Evolutionary conservation across 2,888 invertebrate species (phyloP), one percentile per base, ranked within the genome.

Genomic region (Lucinisca nassula): DNA sequence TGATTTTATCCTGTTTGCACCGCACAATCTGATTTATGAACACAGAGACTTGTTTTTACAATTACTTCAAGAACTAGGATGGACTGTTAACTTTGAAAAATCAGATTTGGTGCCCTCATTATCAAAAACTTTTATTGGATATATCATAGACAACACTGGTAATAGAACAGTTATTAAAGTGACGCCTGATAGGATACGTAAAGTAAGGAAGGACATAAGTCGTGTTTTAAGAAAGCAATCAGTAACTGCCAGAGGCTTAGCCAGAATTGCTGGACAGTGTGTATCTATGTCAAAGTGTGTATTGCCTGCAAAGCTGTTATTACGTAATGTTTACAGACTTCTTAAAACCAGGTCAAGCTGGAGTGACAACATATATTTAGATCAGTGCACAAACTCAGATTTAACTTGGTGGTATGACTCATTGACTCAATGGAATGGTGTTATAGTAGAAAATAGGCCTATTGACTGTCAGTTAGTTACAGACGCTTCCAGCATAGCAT

Each of bases 381-480:
- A 61, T 61, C 3, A 27, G 6, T 61, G 61, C 30, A 61, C 61
- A 27, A 61, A 30, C 30, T 27, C 24, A 27, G 61, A 61, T 30
- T 61, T 61, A 61, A 61, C 3, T 8, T 61, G 61, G 61, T 61
- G 24, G 61, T 61, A 17, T 27, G 61, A 61, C 24, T 61, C 61
- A 61, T 21, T 61, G 30, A 27, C 61, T 61, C 61, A 61, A 30
- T 73, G 73, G 61, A 61, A 61, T 61, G 61, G 61, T 30, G 30
- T 61, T 27, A 61, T 61, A 12, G 61, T 61, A 27, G 73, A 73
- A 37, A 73, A 24, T 73, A 73, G 37, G 30, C 61, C 61, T 10
- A 73, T 73, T 73, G 72, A 72, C n/a, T n/a, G n/a, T 30, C 74
- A 74, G 27, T 74, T 74, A 40, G 49, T 49, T 8, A 74, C 74